These are phyloP conservation scores for Diarsia mendica DNA, from an alignment of 2,888 invertebrate species.

Conservation along the genomic window DNA sequence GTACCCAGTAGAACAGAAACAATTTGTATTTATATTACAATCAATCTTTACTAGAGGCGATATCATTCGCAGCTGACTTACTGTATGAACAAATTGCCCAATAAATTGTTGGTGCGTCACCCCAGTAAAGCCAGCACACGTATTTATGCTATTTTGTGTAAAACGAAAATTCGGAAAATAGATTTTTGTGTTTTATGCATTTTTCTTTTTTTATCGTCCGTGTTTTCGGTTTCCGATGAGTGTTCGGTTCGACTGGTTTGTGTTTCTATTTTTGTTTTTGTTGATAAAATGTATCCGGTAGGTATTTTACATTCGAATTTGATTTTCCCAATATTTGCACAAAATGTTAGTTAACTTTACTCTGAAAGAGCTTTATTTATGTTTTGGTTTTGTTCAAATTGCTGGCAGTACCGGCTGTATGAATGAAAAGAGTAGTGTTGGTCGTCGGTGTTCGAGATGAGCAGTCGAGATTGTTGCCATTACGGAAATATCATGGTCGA, in stretches of 20 bases:
- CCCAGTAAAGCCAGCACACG: slow-evolving; percentile 63
- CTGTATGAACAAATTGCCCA: slow-evolving; percentile 75
- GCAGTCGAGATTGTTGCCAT: too few species aligned
- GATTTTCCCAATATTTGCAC: not conserved
- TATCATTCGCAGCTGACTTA: slow-evolving; percentile 79
- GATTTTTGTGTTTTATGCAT: slow-evolving; percentile 49
- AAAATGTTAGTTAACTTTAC: too few species aligned
- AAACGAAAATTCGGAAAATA: slow-evolving; percentile 54
- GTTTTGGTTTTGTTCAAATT: not conserved
- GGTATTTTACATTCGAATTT: slow-evolving; percentile 3
- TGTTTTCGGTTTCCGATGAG: slow-evolving; percentile 20
- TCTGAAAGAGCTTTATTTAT: not conserved
- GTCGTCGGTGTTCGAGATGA: too few species aligned
- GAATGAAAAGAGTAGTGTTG: too few species aligned
- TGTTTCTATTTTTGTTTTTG: not conserved
- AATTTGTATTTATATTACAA: slow-evolving; percentile 69
- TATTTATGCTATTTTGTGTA: slow-evolving; percentile 58
- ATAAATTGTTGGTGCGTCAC: slow-evolving; percentile 74
- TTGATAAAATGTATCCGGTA: slow-evolving; percentile 19
- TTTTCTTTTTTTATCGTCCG: not conserved
- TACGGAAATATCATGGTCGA: too few species aligned
- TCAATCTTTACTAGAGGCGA: slow-evolving; percentile 71
- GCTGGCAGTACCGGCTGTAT: too few species aligned
- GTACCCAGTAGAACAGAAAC: slow-evolving; percentile 49
- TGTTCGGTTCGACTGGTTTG: slow-evolving; percentile 17